A percentile compares a stretch with the other conserved stretches of the same genome.
Evolutionary conservation across 2,113 vertebrate species (phyloP).

Genomic region (Geococcyx californianus): DNA sequence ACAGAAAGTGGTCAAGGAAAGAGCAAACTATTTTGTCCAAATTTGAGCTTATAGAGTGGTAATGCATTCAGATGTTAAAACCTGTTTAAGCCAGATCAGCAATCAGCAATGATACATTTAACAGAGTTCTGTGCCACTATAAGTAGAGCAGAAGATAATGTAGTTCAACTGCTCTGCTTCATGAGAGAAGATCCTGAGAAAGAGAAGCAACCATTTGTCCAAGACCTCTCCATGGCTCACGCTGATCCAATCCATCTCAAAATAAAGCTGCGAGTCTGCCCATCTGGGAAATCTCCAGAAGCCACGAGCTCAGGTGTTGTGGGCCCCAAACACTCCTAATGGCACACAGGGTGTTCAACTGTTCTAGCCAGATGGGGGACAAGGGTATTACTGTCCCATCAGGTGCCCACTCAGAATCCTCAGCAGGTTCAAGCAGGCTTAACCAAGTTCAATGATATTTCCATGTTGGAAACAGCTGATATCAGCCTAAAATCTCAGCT

Average conservation of each 20-base stretch:
- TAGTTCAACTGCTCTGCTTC: neutral
- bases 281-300: neutral
- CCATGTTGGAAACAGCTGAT: slow-evolving; percentile 54
- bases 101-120: neutral
- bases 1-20: neutral
- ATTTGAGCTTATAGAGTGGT: neutral
- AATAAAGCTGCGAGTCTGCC: neutral
- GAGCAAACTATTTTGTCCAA: neutral
- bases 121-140: neutral
- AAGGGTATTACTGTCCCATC: slow-evolving; percentile 9
- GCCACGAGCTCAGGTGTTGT: fast-evolving
- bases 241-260: neutral
- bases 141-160: neutral
- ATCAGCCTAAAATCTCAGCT: slow-evolving; percentile 53
- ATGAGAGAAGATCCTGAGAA: neutral
- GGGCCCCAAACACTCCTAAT: neutral
- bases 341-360: neutral
- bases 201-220: neutral
- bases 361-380: neutral
- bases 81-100: neutral
- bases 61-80: neutral
- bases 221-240: fast-evolving
- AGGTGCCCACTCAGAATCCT: slow-evolving; percentile 5
- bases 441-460: slow-evolving; percentile 49
- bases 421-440: slow-evolving; percentile 43